Conservation (phyloP, 2,888 invertebrate species). For the Coleophora deauratella region DNA sequence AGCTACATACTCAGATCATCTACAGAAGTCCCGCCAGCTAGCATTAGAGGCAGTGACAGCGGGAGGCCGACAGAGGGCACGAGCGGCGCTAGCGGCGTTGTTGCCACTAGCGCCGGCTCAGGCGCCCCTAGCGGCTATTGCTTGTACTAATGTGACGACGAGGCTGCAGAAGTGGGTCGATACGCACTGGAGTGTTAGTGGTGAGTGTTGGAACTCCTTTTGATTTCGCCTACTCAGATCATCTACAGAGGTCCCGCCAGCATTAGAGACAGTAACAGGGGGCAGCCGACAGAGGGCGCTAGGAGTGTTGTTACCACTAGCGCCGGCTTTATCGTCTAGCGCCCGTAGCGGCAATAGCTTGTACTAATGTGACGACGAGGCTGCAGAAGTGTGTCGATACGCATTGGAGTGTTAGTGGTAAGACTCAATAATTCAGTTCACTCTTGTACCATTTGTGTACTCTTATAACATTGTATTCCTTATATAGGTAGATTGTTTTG, state of each 20-base stretch:
- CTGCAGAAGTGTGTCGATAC: conserved; percentile 39
- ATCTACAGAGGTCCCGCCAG: conserved; percentile 24
- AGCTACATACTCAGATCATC: conserved; percentile 28
- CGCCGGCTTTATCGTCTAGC: conserved; percentile 29
- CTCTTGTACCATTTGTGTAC: no score
- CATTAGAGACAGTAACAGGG: conserved; percentile 5
- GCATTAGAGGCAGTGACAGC: conserved; percentile 12
- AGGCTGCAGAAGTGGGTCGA: conserved; percentile 35
- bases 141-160: neutral
- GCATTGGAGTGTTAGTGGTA: conserved; percentile 28
- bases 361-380: conserved; percentile 1
- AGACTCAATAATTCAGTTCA: no score
- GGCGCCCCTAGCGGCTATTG: conserved; percentile 30
- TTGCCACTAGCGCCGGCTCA: conserved; percentile 33
- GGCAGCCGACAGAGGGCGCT: conserved; percentile 15
- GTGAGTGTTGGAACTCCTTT: neutral
- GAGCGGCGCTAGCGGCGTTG: conserved; percentile 38
- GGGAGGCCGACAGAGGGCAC: conserved; percentile 12
- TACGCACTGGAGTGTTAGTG: conserved; percentile 33
- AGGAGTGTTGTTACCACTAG: conserved; percentile 35
- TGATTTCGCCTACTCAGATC: conserved; percentile 28
- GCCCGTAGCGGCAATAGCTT: conserved; percentile 26
- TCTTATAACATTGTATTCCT: no score
- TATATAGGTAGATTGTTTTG: no score
- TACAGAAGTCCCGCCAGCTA: conserved; percentile 20